phyloP scores from a whole-genome alignment of 23 tunicate genomes.

The Styela clava region DNA sequence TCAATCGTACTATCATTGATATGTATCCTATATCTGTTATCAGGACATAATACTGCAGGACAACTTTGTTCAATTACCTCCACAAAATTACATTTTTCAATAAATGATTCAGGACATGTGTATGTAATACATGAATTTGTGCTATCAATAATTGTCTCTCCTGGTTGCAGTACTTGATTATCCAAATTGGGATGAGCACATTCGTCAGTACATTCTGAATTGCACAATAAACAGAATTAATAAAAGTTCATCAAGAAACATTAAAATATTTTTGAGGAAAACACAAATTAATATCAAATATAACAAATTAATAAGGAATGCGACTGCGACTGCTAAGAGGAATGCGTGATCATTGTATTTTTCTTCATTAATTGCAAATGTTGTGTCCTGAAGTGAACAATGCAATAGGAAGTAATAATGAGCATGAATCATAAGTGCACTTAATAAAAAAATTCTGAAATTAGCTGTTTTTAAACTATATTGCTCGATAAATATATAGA shows the following conservation, averaged over 20 bases:
- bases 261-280: too few species aligned
- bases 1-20: neutral
- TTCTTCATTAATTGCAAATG: too few species aligned
- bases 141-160: neutral
- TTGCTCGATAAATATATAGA: too few species aligned
- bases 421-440: too few species aligned
- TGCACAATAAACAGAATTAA: neutral
- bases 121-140: slow-evolving; percentile 10
- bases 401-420: too few species aligned
- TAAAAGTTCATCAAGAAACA: neutral
- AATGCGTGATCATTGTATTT: too few species aligned
- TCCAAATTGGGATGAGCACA: neutral
- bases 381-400: too few species aligned
- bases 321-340: too few species aligned
- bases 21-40: neutral
- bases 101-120: neutral
- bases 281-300: too few species aligned
- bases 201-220: neutral
- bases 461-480: too few species aligned
- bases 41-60: slow-evolving; percentile 6
- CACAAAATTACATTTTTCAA: neutral
- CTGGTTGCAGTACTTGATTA: slow-evolving; percentile 4
- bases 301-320: too few species aligned
- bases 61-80: neutral
- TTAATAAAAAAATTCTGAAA: too few species aligned